Evolutionary conservation across 1,140 invertebrate species (phyloP), one percentile per base, ranked within the genome.

Genomic region (Zeugodacus cucurbitae): DNA sequence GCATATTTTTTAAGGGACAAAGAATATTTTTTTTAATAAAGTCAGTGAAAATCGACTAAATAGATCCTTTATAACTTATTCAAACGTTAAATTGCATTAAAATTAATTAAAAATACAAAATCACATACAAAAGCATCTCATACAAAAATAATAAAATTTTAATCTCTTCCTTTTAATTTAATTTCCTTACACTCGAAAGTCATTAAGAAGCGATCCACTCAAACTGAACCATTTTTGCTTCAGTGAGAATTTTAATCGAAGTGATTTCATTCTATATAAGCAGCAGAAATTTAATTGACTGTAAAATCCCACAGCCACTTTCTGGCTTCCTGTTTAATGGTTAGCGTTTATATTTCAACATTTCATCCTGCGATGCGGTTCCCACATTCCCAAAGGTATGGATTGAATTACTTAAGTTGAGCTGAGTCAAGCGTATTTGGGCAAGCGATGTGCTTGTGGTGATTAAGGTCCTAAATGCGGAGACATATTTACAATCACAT

Each of bases 271-370:
- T 82, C 41, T 10, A 6, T 22, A 29, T 3, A 82, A 48, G 74
- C 41, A 82, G 29, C 41, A 8, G 34, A 82, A 48, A 82, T 26
- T 82, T 48, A 82, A 82, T 82, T 82, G 74, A 48, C 74, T 82
- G 41, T 82, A 82, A 82, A 82, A 82, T 82, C 74, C 37, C 74
- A n/a, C 22, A 54, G 2, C 74, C 74, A 82, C 74, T 82, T 82
- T 82, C 74, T 82, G 34, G 74, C 74, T 82, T 82, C 74, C 74
- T 44, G 74, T 82, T 82, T 82, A 44, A 82, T 48, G 74, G 74
- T 82, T 82, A 48, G 22, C 44, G 67, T 74, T 74, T 74, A 74
- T 74, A 74, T 74, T 37, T 37, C 26, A 82, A n/a, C 41, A 48
- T 48, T n/a, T 82, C 74, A 8, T 26, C 7, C 34, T 82, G 44